Conservation (phyloP, 2,113 vertebrate species). For the Falco punctatus region DNA sequence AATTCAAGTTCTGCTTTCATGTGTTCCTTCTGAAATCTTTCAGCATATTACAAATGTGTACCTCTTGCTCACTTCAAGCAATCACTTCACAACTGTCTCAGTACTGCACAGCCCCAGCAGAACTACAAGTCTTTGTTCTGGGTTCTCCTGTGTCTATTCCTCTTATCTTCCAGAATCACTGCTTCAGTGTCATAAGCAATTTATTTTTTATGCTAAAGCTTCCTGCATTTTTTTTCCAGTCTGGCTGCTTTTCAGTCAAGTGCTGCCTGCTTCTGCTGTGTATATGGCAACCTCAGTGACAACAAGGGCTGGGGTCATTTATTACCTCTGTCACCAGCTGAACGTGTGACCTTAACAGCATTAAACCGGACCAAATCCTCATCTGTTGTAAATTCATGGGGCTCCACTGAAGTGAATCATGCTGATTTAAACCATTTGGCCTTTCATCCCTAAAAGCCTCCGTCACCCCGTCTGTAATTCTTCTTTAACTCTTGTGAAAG, state of each 20-base stretch:
- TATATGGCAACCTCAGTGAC: background rate
- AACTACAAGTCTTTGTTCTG: background rate
- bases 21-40: background rate
- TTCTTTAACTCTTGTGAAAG: background rate
- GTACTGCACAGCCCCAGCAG: background rate
- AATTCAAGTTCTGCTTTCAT: background rate
- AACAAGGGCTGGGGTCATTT: background rate
- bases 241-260: background rate
- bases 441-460: background rate
- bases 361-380: background rate
- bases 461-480: background rate
- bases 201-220: background rate
- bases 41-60: fast-evolving
- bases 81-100: background rate
- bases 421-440: slow-evolving; percentile 13
- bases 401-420: background rate
- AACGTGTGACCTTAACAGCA: background rate
- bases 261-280: background rate
- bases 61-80: background rate
- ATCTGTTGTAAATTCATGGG: slow-evolving; percentile 8
- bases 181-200: background rate
- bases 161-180: background rate
- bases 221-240: background rate
- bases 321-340: background rate
- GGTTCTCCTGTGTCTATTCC: background rate